Evolutionary conservation across 2,888 invertebrate genomes (phyloP).

Genomic region (Drosophila prolongata): DNA sequence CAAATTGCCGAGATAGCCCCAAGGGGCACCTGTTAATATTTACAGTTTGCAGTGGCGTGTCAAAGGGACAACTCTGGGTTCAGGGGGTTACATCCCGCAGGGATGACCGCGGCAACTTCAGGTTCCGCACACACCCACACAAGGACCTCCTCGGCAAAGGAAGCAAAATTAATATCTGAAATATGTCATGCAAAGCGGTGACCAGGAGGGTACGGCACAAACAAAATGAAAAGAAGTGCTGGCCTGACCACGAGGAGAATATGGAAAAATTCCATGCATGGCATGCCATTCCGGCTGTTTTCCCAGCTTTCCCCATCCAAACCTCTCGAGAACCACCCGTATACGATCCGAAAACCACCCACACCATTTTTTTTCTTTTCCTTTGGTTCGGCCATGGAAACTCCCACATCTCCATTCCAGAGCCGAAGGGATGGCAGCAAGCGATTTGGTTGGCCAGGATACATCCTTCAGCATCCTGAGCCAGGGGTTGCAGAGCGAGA

Average conservation of each 20-base stretch:
- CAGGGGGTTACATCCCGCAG: conserved; percentile 10
- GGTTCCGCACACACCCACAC: conserved; percentile 5
- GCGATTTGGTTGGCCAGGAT: conserved; percentile 75
- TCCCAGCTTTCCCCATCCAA: not conserved
- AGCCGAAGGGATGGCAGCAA: conserved; percentile 54
- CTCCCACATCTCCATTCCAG: conserved; percentile 13
- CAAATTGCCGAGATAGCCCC: conserved; percentile 14
- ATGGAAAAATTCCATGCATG: conserved; percentile 48
- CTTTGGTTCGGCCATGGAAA: conserved; percentile 5
- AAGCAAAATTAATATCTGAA: conserved; percentile 64
- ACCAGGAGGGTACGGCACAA: conserved; percentile 13
- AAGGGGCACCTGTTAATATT: conserved; percentile 30
- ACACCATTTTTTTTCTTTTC: not conserved
- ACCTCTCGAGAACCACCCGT: not conserved
- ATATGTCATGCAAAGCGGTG: conserved; percentile 42
- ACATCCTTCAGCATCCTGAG: conserved; percentile 58
- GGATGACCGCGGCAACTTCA: conserved; percentile 30
- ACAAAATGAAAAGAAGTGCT: conserved; percentile 10
- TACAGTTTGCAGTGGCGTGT: conserved; percentile 32
- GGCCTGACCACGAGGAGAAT: conserved; percentile 41
- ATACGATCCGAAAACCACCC: conserved; percentile 2
- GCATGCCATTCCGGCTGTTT: conserved; percentile 16
- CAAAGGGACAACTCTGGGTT: conserved; percentile 11
- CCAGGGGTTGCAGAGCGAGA: conserved; percentile 56
- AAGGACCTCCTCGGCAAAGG: conserved; percentile 2